Conservation (phyloP, 2,888 invertebrate species). For the Cheilosia soror region DNA sequence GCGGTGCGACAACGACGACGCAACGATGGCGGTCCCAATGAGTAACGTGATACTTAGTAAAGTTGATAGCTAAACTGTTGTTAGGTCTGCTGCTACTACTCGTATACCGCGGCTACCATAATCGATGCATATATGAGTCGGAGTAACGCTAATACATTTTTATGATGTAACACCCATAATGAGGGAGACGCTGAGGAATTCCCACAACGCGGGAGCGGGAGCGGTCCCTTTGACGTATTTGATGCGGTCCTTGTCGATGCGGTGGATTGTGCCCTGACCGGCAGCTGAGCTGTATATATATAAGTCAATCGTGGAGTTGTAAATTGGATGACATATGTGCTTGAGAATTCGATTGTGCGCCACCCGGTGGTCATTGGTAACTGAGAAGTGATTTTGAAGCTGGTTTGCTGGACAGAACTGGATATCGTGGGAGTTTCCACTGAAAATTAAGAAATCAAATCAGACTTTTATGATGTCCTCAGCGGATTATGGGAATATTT, state of each 20-base stretch:
- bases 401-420: neutral
- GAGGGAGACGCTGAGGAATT: constrained; percentile 42
- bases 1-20: constrained; percentile 53
- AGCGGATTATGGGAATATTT: neutral
- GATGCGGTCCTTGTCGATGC: constrained; percentile 72
- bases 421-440: constrained; percentile 63
- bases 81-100: constrained; percentile 60
- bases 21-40: constrained; percentile 54
- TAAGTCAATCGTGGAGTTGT: constrained; percentile 66
- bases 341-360: constrained; percentile 20
- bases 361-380: constrained; percentile 64
- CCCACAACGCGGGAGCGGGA: constrained; percentile 51
- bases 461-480: constrained; percentile 5
- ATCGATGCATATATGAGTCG: neutral
- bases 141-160: constrained; percentile 65
- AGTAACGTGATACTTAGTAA: constrained; percentile 72
- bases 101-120: constrained; percentile 18
- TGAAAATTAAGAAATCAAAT: constrained; percentile 62
- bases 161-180: constrained; percentile 69
- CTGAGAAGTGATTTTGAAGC: constrained; percentile 18
- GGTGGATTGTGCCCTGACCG: constrained; percentile 42
- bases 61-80: constrained; percentile 65
- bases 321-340: constrained; percentile 64
- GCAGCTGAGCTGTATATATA: constrained; percentile 22
- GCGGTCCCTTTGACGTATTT: constrained; percentile 69